Evolutionary conservation across 1,140 invertebrate genomes (phyloP), one percentile per base, ranked within the genome.

Genomic region (Eulimnadia texana): DNA sequence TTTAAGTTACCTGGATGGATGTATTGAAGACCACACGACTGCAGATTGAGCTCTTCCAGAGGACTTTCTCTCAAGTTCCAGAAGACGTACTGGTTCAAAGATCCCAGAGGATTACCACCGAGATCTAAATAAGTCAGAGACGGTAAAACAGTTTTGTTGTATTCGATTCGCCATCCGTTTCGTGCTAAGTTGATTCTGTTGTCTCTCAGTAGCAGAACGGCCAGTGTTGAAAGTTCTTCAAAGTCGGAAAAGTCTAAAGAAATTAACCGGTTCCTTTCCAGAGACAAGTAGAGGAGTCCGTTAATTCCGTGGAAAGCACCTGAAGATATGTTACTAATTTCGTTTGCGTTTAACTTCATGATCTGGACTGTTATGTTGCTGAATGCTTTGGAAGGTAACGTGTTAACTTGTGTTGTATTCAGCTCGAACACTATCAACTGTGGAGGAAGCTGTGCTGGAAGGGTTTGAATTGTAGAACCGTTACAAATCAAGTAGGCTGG

Each of bases 1-100:
- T n/a, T n/a, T n/a, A n/a, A n/a, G n/a, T 28, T 63, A 63, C 62
- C 62, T 63, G 58, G 62, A 53, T 63, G 42, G 50, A 63, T 63
- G 56, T 29, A 59, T 11, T 24, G 27, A n/a, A 63, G 49, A 13
- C 23, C 25, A 20, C 62, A 63, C n/a, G 47, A 50, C 52, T 63
- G 58, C 11, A 63, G 51, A 54, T 61, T 63, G n/a, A 63, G 56
- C 49, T 63, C 62, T 28, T 53, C 57, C n/a, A 63, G 10, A 19
- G 19, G 49, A 16, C 33, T 51, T 20, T 63, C 25, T 20, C 51
- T 16, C 47, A 63, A 27, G 13, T 42, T 25, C 50, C 28, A 42
- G 27, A 63, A 63, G 13, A 53, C 29, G 52, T 60, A 59, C 50
- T 52, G 42, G n/a, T 53, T 60, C 23, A 63, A 28, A 16, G 42